Conservation (phyloP, 2,888 invertebrate genomes). For the Caenorhabditis becei region DNA sequence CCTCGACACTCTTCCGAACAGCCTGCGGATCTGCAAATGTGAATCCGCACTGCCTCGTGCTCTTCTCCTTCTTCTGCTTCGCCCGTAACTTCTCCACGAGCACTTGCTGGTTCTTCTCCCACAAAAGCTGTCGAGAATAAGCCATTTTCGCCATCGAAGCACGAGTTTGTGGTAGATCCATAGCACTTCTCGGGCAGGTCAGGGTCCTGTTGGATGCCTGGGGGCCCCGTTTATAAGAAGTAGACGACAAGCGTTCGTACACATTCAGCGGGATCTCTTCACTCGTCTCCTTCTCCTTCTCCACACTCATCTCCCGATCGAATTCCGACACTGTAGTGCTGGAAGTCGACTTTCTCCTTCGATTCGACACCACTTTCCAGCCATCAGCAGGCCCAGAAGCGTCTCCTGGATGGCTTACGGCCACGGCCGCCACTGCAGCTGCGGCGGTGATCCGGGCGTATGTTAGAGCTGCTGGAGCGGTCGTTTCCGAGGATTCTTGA, state of each 20-base stretch:
- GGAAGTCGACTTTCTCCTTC: conserved; percentile 64
- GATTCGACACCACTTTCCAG: conserved; percentile 69
- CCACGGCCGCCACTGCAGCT: conserved; percentile 59
- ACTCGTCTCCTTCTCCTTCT: conserved; percentile 31
- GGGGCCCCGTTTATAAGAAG: conserved; percentile 36
- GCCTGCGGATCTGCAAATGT: conserved; percentile 70
- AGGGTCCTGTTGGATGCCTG: conserved; percentile 18
- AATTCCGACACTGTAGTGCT: conserved; percentile 61
- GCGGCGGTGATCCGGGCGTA: conserved; percentile 60
- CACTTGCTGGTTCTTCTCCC: conserved; percentile 73
- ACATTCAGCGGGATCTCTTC: conserved; percentile 61
- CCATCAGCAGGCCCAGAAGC: conserved; percentile 52
- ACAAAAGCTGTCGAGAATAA: conserved; percentile 78
- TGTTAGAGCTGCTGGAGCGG: conserved; percentile 9
- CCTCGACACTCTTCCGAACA: conserved; percentile 64
- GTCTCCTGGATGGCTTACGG: conserved; percentile 10
- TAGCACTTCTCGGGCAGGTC: conserved; percentile 73
- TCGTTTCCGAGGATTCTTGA: not conserved
- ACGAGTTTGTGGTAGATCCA: conserved; percentile 76
- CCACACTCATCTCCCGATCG: conserved; percentile 57
- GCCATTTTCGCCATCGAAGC: conserved; percentile 81
- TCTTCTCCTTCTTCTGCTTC: conserved; percentile 59
- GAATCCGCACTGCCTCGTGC: conserved; percentile 55
- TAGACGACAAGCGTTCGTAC: conserved; percentile 58
- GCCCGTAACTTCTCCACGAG: conserved; percentile 75